Evolutionary conservation across 2,113 vertebrate species (phyloP), one percentile per base, ranked within the genome.

Genomic region (Zapornia atra): DNA sequence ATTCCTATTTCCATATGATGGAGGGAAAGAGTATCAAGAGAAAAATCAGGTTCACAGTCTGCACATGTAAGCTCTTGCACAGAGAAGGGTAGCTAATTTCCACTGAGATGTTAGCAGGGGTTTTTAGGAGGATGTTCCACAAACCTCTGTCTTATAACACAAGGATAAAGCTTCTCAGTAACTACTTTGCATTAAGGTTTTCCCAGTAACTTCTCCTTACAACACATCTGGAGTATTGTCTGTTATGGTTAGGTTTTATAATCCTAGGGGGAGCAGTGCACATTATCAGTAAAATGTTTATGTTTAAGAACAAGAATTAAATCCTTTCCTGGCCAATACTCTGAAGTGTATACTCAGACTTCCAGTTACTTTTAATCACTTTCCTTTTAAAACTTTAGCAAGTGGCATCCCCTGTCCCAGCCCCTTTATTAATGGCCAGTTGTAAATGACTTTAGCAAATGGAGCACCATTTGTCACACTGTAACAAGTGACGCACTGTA

Each of bases 371-470:
- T 95, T 92, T 95, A 92, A 96, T 88, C 94, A 81, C 87, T 93
- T 91, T 78, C 66, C 85, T 91, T 95, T 88, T 93, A 91, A 82
- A 98, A 96, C 87, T 97, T 97, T 36, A 78, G 28, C 51, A 91
- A 96, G 88, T 94, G 81, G 80, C 78, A 96, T 90, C 79, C 44
- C 38, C 42, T 91, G 75, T 94, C 84, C 88, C 81, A 95, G 78
- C 15, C 92, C 72, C 72, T 95, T 98, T 96, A 97, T 97, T 98
- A 97, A 98, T 97, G 96, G 93, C 90, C 92, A 85, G 93, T 96
- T 97, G 93, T 96, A 98, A 98, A 98, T 97, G 97, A 97, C 96
- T 98, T 97, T 96, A 69, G 19, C 97, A 98, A 98, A 97, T 97
- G 97, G 97, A 97, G 95, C 94, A 95, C 95, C 96, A 97, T 98